These are phyloP conservation scores for Drosophila infuscata DNA, from an alignment of 2,888 invertebrate genomes.

Conservation along the genomic window DNA sequence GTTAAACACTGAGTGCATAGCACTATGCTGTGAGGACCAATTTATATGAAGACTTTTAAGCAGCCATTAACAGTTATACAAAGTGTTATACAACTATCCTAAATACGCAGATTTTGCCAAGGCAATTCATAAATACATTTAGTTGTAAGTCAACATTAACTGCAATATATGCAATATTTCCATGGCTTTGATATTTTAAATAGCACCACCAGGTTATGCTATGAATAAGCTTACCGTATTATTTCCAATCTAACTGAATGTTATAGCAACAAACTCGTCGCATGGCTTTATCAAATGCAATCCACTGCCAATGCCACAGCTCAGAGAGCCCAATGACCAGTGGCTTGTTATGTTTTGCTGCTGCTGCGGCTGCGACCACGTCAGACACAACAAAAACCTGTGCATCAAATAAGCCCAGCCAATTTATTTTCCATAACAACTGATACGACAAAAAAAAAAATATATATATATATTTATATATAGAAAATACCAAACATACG, in stretches of 20 bases:
- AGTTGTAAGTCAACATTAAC: background rate
- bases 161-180: background rate
- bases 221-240: background rate
- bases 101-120: background rate
- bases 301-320: background rate
- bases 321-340: background rate
- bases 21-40: background rate
- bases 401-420: conserved; percentile 62
- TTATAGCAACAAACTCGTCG: background rate
- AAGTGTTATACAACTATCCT: background rate
- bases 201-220: background rate
- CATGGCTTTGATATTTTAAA: background rate
- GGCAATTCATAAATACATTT: background rate
- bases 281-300: conserved; percentile 2
- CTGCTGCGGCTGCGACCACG: conserved; percentile 20
- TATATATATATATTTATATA: background rate
- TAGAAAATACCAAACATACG: background rate
- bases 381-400: conserved; percentile 55
- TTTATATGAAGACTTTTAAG: background rate
- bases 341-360: conserved; percentile 41
- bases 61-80: too few species aligned
- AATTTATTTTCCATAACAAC: conserved; percentile 75
- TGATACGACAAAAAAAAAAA: conserved; percentile 16
- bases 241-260: background rate
- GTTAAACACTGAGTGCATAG: background rate